Evolutionary conservation across 2,888 invertebrate species (phyloP).

Genomic region (Ceratothoa steindachneri): DNA sequence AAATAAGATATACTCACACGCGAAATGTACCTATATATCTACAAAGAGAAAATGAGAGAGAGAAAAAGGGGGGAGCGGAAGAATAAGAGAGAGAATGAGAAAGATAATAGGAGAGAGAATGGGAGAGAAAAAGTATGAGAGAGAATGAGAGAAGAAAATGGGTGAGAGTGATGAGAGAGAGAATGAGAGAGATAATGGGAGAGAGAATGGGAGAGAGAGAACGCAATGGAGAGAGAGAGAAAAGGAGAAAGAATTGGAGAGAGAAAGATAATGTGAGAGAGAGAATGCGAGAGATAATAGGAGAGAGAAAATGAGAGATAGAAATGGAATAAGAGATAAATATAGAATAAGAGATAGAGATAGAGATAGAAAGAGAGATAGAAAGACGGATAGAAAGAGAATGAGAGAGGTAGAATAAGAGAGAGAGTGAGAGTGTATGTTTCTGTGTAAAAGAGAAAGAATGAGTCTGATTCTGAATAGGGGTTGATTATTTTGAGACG

Average conservation of each 20-base stretch:
- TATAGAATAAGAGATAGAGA: neutral
- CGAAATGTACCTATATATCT: neutral
- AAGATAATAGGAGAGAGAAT: neutral
- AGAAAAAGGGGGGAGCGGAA: neutral
- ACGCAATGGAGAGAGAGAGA: no score
- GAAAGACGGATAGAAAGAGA: neutral
- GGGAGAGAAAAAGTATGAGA: neutral
- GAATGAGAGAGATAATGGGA: neutral
- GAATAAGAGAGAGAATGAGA: neutral
- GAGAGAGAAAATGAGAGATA: no score
- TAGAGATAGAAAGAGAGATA: neutral
- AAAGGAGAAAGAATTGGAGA: neutral
- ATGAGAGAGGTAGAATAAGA: neutral
- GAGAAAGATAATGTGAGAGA: neutral
- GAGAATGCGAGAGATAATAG: no score
- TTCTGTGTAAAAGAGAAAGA: neutral
- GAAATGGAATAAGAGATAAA: neutral
- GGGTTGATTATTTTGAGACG: neutral
- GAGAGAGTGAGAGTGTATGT: neutral
- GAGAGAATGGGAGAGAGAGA: neutral
- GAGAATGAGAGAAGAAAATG: neutral
- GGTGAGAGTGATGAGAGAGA: neutral
- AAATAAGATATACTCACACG: neutral
- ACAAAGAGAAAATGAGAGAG: neutral
- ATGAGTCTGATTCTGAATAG: neutral